Evolutionary conservation across 2,888 invertebrate genomes (phyloP), one percentile per base, ranked within the genome.

Genomic region (Keiferia lycopersicella): DNA sequence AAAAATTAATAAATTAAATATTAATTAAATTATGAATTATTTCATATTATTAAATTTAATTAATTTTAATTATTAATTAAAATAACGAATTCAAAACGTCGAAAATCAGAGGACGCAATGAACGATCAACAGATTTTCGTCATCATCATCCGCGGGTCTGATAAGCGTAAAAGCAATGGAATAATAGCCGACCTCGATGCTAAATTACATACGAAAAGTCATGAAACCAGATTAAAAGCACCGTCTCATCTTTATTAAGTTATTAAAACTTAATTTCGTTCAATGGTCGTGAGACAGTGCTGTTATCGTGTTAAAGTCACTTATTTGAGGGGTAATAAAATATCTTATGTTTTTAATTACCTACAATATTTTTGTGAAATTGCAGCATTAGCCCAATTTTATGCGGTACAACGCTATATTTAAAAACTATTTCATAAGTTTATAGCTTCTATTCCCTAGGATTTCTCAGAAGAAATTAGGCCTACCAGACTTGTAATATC

Each of bases 201-300:
- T 75, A 73, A 78, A 76, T 76, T 75, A 75, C 65, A 65, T 65
- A 69, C 63, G 65, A 69, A 64, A 68, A 68, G 65, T 61, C 69
- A 73, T 74, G 69, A 65, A 69, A 62, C 59, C 65, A 71, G 70
- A 71, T 74, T 72, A 71, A 75, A 56, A 12, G 34, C 56, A 34
- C 34, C 56, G 56, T 34, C 56, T 66, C 67, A 64, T 63, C 68
- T 65, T 71, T 68, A 71, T 73, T 70, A 68, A 68, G 71, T 65
- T 69, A 72, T 75, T 71, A 71, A 68, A 69, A 61, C 59, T 39
- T 69, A 70, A 70, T 68, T 69, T 62, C 56, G 67, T 66, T 58
- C 67, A 65, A 65, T 63, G 67, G 64, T 69, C 67, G 6, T 69
- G 66, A 67, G 63, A 64, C 59, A 64, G 50, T 59, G 45, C 22